These are phyloP conservation scores for Apoda limacodes DNA, from an alignment of 2,888 invertebrate species.

Conservation along the genomic window DNA sequence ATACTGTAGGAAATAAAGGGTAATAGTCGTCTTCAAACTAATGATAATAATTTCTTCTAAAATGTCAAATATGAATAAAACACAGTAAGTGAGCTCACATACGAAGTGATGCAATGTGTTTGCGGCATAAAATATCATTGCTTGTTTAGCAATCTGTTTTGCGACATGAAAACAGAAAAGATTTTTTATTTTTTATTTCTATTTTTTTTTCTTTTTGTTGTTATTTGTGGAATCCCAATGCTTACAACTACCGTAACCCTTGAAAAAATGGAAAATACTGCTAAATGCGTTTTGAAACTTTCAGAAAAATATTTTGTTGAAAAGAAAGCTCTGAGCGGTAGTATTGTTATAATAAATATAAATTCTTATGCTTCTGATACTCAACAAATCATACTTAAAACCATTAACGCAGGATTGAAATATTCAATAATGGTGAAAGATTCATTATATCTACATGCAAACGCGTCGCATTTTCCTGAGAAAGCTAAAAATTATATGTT, in stretches of 20 bases:
- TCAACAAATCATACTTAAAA: slow-evolving; percentile 48
- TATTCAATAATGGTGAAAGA: slow-evolving; percentile 67
- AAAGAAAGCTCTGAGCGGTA: slow-evolving; percentile 60
- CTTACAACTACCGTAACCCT: slow-evolving; percentile 46
- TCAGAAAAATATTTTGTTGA: slow-evolving; percentile 65
- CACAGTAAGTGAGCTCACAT: too few species aligned
- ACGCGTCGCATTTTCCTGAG: slow-evolving; percentile 65
- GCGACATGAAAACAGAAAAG: too few species aligned
- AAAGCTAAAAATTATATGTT: slow-evolving; percentile 68
- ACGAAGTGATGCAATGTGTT: too few species aligned
- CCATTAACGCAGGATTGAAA: slow-evolving; percentile 54
- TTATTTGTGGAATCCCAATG: slow-evolving; percentile 38
- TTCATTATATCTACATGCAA: slow-evolving; percentile 56
- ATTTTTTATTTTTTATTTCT: too few species aligned
- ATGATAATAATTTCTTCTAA: too few species aligned
- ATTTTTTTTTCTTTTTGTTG: slow-evolving; percentile 27
- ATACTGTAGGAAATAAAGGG: too few species aligned
- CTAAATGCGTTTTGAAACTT: slow-evolving; percentile 63
- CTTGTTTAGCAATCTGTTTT: too few species aligned
- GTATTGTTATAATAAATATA: slow-evolving; percentile 61
- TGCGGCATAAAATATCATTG: too few species aligned
- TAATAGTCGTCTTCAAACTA: too few species aligned
- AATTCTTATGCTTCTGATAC: slow-evolving; percentile 53
- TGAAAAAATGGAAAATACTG: slow-evolving; percentile 47
- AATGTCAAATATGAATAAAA: too few species aligned